These are phyloP conservation scores for Drosophila bifasciata DNA, from an alignment of 1,140 invertebrate species.

Conservation along the genomic window DNA sequence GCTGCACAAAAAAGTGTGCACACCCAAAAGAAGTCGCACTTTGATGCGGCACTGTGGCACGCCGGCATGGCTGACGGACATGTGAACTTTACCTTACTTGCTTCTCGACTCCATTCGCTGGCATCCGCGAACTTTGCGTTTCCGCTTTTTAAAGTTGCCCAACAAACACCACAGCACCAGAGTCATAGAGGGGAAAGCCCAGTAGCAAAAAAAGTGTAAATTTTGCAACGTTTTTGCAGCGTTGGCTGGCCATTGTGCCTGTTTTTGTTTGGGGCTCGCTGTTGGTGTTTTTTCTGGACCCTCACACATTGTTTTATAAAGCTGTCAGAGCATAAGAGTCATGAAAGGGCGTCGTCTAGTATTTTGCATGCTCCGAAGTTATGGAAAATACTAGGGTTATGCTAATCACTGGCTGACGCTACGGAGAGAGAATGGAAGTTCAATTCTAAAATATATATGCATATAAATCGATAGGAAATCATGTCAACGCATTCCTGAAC, in stretches of 20 bases:
- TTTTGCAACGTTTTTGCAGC: constrained; percentile 31
- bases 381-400: no score
- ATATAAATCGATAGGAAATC: neutral
- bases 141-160: constrained; percentile 49
- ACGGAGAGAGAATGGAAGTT: no score
- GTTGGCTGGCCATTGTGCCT: constrained; percentile 23
- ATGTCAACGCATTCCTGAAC: constrained; percentile 7
- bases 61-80: constrained; percentile 58
- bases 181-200: no score
- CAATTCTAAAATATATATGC: neutral
- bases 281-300: constrained; percentile 1
- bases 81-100: constrained; percentile 58
- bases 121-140: constrained; percentile 58
- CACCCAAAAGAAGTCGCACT: constrained; percentile 50
- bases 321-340: constrained; percentile 35
- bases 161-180: constrained; percentile 18
- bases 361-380: constrained; percentile 4
- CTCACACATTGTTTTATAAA: constrained; percentile 58
- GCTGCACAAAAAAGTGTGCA: constrained; percentile 7
- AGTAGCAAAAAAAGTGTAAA: constrained; percentile 35
- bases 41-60: no score
- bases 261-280: constrained; percentile 13
- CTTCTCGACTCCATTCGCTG: neutral
- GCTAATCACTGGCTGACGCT: no score
- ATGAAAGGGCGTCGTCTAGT: constrained; percentile 14